Evolutionary conservation across 2,797 vertebrate species (phyloP), one percentile per base, ranked within the genome.

Genomic region (Lophius americanus): DNA sequence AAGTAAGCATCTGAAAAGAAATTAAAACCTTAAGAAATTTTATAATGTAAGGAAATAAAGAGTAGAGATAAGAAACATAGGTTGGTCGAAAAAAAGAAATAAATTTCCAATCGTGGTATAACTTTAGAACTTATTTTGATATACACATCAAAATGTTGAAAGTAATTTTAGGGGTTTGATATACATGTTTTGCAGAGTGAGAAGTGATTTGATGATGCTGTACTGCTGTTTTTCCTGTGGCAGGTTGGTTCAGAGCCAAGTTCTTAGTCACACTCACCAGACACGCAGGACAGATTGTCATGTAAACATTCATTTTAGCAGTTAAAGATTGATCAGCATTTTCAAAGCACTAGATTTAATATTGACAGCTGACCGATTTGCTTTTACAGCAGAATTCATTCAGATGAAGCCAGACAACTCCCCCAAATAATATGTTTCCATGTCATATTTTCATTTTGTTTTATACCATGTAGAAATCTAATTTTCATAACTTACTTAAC

Each of bases 341-440:
- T 57, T 2, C 8, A 32, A 41, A 32, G 50, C 56, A 14, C 32
- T 12, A 2, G 37, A 49, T 38, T 3, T 23, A 38, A 66, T 50
- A 7, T 38, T 8, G 5, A 53, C 38, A 49, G 38, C 6, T 7
- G 4, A 5, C 37, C 32, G 4, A 69, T 36, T n/a, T 62, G 46
- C 36, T 49, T 64, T 55, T 14, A 54, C 62, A 68, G 66, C 60
- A 63, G 72, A 47, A 69, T 7, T n/a, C 48, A 43, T 4, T 14
- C 8, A 38, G 38, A 10, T 7, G 3, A 9, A 41, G 14, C 23
- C 9, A 67, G 14, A 39, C 5, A 10, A 13, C 32, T 9, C 5
- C 35, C 14, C 36, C 12, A 12, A 14, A 52, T 35, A 14, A 7
- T n/a, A 38, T 46, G 35, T 11, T 36, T 9, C 3, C 42, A 1